These are phyloP conservation scores for Drosophila willistoni DNA, from an alignment of 1,140 invertebrate species.

Conservation along the genomic window DNA sequence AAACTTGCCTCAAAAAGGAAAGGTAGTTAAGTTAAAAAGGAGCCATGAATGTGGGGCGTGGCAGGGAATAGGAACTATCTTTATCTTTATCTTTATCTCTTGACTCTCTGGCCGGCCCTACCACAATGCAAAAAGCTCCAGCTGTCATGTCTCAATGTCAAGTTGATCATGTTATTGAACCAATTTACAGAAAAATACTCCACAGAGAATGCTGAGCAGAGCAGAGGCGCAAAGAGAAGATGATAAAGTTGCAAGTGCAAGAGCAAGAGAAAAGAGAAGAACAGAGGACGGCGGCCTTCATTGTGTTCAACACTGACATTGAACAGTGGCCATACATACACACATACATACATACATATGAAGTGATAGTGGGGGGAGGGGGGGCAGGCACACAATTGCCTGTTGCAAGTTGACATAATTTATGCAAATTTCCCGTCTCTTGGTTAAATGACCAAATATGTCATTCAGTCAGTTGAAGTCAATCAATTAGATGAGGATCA, in stretches of 20 bases:
- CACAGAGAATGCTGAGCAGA: conserved; percentile 29
- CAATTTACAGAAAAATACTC: conserved; percentile 54
- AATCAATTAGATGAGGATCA: conserved; percentile 59
- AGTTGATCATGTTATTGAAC: conserved; percentile 62
- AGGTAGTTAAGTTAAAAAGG: not conserved
- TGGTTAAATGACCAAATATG: conserved; percentile 11
- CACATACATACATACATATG: conserved; percentile 35
- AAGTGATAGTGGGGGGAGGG: not conserved
- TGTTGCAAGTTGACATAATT: conserved; percentile 50
- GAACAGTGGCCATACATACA: conserved; percentile 54
- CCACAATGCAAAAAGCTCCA: conserved; percentile 49
- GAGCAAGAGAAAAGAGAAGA: conserved; percentile 38
- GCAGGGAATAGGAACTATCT: not conserved
- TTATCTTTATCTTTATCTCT: not conserved
- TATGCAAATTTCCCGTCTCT: conserved; percentile 31
- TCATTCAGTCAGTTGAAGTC: too few relatives aligned
- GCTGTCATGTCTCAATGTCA: conserved; percentile 59
- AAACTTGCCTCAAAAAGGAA: conserved; percentile 37
- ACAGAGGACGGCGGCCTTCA: conserved; percentile 18
- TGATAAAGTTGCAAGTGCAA: conserved; percentile 59
- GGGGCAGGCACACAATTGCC: not conserved
- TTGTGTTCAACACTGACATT: conserved; percentile 65
- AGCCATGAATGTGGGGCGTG: not conserved
- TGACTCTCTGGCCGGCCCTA: conserved; percentile 45
- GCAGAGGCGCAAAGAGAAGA: not conserved